A percentile compares a stretch with the other conserved stretches of the same genome.
Conservation (phyloP, 2,113 vertebrate species). For the Plectropomus leopardus region DNA sequence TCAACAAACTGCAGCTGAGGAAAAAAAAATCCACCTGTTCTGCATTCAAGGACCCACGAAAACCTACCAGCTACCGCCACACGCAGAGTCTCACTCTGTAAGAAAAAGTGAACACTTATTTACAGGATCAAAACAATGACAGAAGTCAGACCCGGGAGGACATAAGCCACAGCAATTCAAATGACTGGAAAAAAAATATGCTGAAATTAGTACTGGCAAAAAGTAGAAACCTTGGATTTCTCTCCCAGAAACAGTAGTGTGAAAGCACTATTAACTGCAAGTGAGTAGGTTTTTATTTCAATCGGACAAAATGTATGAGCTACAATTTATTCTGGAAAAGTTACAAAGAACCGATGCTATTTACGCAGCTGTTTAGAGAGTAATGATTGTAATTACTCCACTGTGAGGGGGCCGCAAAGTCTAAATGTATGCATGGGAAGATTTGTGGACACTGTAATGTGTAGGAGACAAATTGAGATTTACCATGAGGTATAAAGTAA, state of each 20-base stretch:
- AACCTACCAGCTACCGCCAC: no score
- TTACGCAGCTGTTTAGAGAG: conserved; percentile 17
- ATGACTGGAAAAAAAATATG: not conserved
- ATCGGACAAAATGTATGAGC: not conserved
- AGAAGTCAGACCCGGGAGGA: no score
- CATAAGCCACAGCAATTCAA: not conserved
- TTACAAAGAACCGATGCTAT: not conserved
- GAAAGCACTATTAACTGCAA: not conserved
- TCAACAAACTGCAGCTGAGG: no score
- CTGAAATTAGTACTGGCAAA: not conserved
- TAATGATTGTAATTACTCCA: conserved; percentile 29
- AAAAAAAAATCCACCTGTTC: no score
- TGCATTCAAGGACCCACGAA: no score
- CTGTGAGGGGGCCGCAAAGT: not conserved
- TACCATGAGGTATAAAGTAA: not conserved
- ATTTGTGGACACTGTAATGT: not conserved
- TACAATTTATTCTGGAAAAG: not conserved
- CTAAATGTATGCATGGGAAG: not conserved
- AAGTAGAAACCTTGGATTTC: not conserved
- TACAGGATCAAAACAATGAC: no score
- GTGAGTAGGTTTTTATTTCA: not conserved
- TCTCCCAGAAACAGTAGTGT: not conserved
- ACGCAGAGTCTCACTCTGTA: no score
- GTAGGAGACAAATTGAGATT: not conserved
- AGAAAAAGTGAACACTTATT: no score